phyloP scores from a whole-genome alignment of 2,113 vertebrate species.

The Ceyx melanurus region DNA sequence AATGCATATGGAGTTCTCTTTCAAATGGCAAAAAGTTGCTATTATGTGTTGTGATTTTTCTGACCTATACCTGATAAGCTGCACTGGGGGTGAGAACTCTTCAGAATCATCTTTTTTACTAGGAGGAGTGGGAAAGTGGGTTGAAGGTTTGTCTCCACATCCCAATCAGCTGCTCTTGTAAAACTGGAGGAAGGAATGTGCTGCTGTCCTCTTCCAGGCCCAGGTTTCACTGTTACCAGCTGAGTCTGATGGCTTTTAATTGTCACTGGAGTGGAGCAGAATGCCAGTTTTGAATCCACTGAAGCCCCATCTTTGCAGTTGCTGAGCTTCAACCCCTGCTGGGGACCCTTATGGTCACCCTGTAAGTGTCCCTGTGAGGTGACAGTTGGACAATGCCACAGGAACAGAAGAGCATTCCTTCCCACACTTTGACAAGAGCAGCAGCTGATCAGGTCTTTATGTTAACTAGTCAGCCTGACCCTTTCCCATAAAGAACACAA shows the following conservation, averaged over 20 bases:
- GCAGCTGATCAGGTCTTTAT: not conserved
- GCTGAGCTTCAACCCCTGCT: not conserved
- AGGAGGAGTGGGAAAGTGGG: not conserved
- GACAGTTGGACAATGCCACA: too few relatives aligned
- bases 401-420: too few relatives aligned
- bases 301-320: not conserved
- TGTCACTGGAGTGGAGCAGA: not conserved
- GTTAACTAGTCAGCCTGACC: not conserved
- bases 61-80: not conserved
- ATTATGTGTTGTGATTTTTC: rapidly evolving
- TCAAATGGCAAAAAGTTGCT: not conserved
- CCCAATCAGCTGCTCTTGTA: rapidly evolving
- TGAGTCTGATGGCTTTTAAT: not conserved
- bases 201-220: not conserved
- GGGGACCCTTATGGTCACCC: too few relatives aligned
- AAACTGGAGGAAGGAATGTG: not conserved
- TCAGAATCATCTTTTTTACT: too few relatives aligned
- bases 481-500: not conserved
- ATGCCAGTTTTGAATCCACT: not conserved
- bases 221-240: not conserved
- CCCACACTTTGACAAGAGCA: too few relatives aligned
- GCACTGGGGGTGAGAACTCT: not conserved
- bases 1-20: rapidly evolving
- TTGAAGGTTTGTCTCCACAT: not conserved
- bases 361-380: too few relatives aligned